Evolutionary conservation across 37 sponge, comb jelly and placozoan genomes (phyloP), one percentile per base, ranked within the genome.

Genomic region (Petrosia ficiformis): DNA sequence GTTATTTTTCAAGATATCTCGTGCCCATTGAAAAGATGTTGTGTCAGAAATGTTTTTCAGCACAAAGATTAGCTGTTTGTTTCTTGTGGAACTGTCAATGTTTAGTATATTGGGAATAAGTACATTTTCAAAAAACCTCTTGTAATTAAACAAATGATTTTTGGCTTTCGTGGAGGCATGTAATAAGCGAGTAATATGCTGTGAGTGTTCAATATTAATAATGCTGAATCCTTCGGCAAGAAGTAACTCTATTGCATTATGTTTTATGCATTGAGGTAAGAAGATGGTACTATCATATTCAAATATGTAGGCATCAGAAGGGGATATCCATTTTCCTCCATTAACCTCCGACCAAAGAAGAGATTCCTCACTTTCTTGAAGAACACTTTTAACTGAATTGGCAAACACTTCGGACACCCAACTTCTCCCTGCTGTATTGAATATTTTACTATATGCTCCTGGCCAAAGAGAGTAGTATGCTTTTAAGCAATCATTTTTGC

Each of bases 381-480:
- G 32, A 3, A n/a, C 14, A 41, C 16, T 14, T 60, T 8, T 76
- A 1, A 59, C 21, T 0, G 76, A n/a, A 33, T 44, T 2, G 1
- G 6, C 10, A 11, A 81, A 33, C 22, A 11, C 28, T 2, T 33
- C 33, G 1, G 44, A 42, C 29, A 80, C 26, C 31, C 59, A 33
- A 4, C 57, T 36, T 0, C 4, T 0, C 31, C 35, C 31, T 1
- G 57, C 44, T 32, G 34, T 4, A 41, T 72, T 16, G n/a, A n/a
- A n/a, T n/a, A n/a, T n/a, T 16, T 1, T 19, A 14, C 14, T 19
- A 48, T 48, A 48, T 8, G 8, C 54, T 35, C 38, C 37, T 29
- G 85, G 78, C 72, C 75, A 90, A 0, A 90, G 70, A 0, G 59
- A 37, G 43, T 85, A 90, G 39, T 85, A 90, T 0, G 44, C 8